Base-by-base conservation (phyloP, 2,113 vertebrate species). In the Sapayoa aenigma region DNA sequence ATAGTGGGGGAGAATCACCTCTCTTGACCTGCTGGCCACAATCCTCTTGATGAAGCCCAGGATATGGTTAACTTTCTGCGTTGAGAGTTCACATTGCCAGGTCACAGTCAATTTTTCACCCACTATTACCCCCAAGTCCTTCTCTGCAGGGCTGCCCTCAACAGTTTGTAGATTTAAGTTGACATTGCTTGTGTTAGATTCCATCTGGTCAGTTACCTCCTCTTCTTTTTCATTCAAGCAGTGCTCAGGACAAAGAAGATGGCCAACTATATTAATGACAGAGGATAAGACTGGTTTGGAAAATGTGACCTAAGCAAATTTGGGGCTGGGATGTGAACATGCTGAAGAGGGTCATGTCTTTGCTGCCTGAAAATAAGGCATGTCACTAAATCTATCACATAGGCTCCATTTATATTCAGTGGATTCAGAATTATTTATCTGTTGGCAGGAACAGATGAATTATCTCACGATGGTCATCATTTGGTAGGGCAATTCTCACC, bases 71-170 rank as follows among this genome's bases (percentile, higher is more conserved):
- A 62, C 24, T 22, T 91, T 53, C 59, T 73, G n/a, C 11, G 23
- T 3, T 55, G 19, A 6, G 1, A 65, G 44, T 1, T 1, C 23
- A 79, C 25, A 60, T 5, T 63, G n/a, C 9, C 0, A 5, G 15
- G 18, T 37, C 1, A 37, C 31, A 39, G 50, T 19, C 9, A 53
- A 4, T 33, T 49, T 82, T 69, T 69, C 33, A 65, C 27, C 20
- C 25, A 59, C 21, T 59, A 60, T 13, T 21, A 69, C 9, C 20
- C 9, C 7, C 5, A 84, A 62, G 42, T 47, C 9, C 23, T n/a
- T 89, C 60, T 47, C 27, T 0, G 0, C 23, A 67, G n/a, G 39
- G n/a, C 31, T 59, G 21, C 49, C 72, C 27, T 75, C 50, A 83
- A 46, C 3, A 66, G 20, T 42, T n/a, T 41, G 42, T 33, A 92